These are phyloP conservation scores for Plutella xylostella DNA, from an alignment of 2,888 invertebrate species.

Conservation along the genomic window DNA sequence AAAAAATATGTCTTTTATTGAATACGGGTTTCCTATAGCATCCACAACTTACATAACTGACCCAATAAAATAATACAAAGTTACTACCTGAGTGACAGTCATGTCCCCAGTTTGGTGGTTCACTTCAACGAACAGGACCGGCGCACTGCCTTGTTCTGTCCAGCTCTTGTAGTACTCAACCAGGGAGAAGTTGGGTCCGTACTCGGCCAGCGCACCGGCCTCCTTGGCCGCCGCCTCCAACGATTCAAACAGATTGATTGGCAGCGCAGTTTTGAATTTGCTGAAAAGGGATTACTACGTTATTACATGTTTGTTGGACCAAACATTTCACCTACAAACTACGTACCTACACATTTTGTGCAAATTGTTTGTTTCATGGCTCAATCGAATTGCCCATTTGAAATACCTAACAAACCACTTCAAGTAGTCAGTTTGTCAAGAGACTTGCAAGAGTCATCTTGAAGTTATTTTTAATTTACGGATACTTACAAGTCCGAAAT, in stretches of 20 bases:
- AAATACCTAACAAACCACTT: too few relatives aligned
- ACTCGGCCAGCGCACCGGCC: constrained; percentile 33
- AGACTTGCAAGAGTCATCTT: too few relatives aligned
- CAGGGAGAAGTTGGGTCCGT: constrained; percentile 42
- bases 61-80: too few relatives aligned
- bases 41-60: too few relatives aligned
- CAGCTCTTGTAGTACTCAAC: constrained; percentile 55
- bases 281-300: constrained; percentile 26
- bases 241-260: constrained; percentile 58
- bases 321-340: too few relatives aligned
- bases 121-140: constrained; percentile 65
- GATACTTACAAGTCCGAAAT: constrained; percentile 55
- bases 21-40: too few relatives aligned
- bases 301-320: not conserved
- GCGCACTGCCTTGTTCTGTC: constrained; percentile 72
- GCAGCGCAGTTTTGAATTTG: constrained; percentile 43
- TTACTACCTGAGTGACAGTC: constrained; percentile 58
- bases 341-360: too few relatives aligned
- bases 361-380: too few relatives aligned
- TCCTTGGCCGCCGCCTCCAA: constrained; percentile 40
- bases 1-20: too few relatives aligned
- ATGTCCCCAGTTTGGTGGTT: constrained; percentile 48
- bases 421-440: too few relatives aligned
- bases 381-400: too few relatives aligned
- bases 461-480: too few relatives aligned